Evolutionary conservation across 2,797 vertebrate genomes (phyloP).

Genomic region (Hypotaenidia philippensis): DNA sequence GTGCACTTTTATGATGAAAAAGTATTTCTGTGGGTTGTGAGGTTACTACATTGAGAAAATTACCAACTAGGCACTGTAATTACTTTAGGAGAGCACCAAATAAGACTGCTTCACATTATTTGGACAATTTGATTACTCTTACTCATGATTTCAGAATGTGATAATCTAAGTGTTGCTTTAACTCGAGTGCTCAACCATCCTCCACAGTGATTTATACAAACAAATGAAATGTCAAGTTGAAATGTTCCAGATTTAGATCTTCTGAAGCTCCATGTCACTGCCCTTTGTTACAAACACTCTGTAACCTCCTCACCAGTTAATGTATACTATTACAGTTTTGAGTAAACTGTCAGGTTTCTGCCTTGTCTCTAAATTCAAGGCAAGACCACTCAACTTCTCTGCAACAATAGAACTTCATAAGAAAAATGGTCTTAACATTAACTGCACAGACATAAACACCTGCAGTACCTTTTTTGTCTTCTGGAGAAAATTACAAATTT

Average conservation of each 20-base stretch:
- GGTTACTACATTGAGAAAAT: slow-evolving; percentile 57
- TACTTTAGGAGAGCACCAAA: slow-evolving; percentile 55
- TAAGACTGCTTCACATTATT: slow-evolving; percentile 56
- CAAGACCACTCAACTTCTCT: neutral
- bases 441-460: neutral
- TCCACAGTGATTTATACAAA: slow-evolving; percentile 36
- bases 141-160: slow-evolving; percentile 62
- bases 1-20: slow-evolving; percentile 29
- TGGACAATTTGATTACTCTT: slow-evolving; percentile 68
- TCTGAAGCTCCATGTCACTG: slow-evolving; percentile 9
- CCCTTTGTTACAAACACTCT: neutral
- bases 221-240: slow-evolving; percentile 42
- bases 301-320: slow-evolving; percentile 4
- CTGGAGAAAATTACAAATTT: neutral
- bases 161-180: slow-evolving; percentile 56
- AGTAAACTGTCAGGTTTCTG: neutral
- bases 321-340: neutral
- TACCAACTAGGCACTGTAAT: slow-evolving; percentile 49
- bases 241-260: slow-evolving; percentile 29
- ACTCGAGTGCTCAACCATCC: slow-evolving; percentile 40
- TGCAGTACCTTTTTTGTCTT: neutral
- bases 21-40: slow-evolving; percentile 30
- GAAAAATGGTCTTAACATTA: neutral
- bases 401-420: neutral
- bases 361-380: neutral